Evolutionary conservation across 2,797 vertebrate species (phyloP).

Genomic region (Vultur gryphus): DNA sequence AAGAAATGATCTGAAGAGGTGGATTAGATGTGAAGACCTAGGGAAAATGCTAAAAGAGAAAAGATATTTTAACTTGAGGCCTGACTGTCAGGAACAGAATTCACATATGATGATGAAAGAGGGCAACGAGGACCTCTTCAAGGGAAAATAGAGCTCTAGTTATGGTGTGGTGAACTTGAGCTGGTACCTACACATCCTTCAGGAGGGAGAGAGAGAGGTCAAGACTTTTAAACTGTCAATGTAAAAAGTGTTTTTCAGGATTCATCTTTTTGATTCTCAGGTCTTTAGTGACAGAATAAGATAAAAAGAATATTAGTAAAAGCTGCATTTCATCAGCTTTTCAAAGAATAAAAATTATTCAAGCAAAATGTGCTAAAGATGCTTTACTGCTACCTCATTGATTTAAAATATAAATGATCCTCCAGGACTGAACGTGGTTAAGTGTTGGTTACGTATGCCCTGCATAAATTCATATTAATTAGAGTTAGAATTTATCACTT

Average conservation of each 20-base stretch:
- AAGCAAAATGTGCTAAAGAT: background rate
- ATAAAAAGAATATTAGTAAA: background rate
- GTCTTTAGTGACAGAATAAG: background rate
- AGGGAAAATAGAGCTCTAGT: background rate
- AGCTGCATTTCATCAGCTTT: background rate
- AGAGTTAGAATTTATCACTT: background rate
- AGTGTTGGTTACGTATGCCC: background rate
- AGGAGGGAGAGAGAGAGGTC: background rate
- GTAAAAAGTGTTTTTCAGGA: background rate
- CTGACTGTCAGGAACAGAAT: background rate
- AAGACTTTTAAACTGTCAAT: background rate
- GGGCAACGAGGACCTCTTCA: background rate
- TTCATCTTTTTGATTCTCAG: background rate
- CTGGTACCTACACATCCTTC: background rate
- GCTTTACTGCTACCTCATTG: background rate
- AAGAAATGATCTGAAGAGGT: background rate
- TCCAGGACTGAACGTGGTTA: background rate
- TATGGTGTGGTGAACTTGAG: background rate
- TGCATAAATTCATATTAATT: conserved; percentile 2
- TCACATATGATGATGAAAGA: background rate
- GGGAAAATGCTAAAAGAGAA: background rate
- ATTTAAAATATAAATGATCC: background rate
- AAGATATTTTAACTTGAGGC: background rate
- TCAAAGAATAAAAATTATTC: background rate
- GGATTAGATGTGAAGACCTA: background rate